Base-by-base conservation (phyloP, 2,888 invertebrate species). In the Bembecia ichneumoniformis region DNA sequence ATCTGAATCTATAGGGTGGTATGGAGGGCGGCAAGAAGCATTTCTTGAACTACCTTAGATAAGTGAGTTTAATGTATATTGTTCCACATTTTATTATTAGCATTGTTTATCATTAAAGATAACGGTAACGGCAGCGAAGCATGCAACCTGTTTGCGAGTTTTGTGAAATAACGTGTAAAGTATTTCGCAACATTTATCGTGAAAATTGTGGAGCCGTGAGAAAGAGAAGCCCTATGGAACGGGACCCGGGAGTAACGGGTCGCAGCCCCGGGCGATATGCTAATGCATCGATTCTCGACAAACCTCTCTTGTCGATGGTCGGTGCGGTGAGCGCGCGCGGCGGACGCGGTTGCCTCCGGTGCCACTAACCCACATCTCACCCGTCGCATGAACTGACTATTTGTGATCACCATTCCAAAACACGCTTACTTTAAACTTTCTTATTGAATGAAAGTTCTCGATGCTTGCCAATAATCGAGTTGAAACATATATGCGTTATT, bases 291-390 rank as follows among this genome's bases (percentile, higher is more conserved):
- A 72, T 68, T 74, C 74, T 68, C 64, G 61, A 65, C 61, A 62
- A 69, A 63, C 48, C 61, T 64, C 68, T 58, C 28, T 28, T 28
- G 28, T 28, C 28, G 28, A 28, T 28, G 28, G 28, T 28, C 28
- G 28, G 28, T 7, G 9, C 7, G 69, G 59, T 64, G 61, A 63
- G 59, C 57, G 46, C 46, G 17, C 2, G 63, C 61, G 67, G 62
- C 66, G 62, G 66, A 66, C 70, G 64, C 65, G 65, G 71, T 52
- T 50, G 58, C 58, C 55, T 57, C 55, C 54, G 62, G 77, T 79
- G 72, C 84, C 60, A 86, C 84, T 86, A 78, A 87, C 87, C 87
- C 70, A 84, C 84, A 83, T 86, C 78, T 77, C 72, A 60, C 58
- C 57, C 63, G 59, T 62, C 63, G 70, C 74, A 75, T 77, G 82